phyloP scores from a whole-genome alignment of 2,797 vertebrate genomes.

The Molossus alvarezi region DNA sequence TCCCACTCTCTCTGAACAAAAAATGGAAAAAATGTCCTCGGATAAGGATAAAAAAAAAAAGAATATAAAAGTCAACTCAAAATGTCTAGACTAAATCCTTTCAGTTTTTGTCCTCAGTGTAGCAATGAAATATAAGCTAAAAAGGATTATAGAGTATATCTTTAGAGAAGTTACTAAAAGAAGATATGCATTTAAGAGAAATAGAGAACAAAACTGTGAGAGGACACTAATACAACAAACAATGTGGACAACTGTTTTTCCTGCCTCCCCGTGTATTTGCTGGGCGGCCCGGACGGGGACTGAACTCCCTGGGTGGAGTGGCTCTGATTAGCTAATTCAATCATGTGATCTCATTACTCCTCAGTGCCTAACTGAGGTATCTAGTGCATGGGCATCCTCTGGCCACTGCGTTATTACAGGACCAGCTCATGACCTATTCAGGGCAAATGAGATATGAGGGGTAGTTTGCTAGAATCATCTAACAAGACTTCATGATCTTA shows the following conservation, averaged over 20 bases:
- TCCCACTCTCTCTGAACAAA: no score
- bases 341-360: background rate
- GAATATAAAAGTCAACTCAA: background rate
- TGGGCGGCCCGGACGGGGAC: fast-evolving
- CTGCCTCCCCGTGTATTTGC: background rate
- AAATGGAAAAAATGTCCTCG: no score
- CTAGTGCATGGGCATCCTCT: background rate
- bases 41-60: background rate
- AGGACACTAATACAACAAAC: background rate
- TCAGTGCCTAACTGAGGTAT: background rate
- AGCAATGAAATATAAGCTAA: slow-evolving; percentile 13
- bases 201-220: background rate
- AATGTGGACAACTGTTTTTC: background rate
- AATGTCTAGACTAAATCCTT: background rate
- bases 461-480: background rate
- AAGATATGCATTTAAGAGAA: background rate
- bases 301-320: no score
- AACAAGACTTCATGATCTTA: background rate
- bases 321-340: background rate
- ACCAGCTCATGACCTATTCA: background rate
- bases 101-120: slow-evolving; percentile 8
- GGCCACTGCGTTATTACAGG: background rate
- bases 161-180: background rate
- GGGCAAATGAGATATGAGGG: background rate
- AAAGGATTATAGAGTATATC: background rate